Evolutionary conservation across 2,797 vertebrate genomes (phyloP), one percentile per base, ranked within the genome.

Genomic region (Pseudochaenichthys georgianus): DNA sequence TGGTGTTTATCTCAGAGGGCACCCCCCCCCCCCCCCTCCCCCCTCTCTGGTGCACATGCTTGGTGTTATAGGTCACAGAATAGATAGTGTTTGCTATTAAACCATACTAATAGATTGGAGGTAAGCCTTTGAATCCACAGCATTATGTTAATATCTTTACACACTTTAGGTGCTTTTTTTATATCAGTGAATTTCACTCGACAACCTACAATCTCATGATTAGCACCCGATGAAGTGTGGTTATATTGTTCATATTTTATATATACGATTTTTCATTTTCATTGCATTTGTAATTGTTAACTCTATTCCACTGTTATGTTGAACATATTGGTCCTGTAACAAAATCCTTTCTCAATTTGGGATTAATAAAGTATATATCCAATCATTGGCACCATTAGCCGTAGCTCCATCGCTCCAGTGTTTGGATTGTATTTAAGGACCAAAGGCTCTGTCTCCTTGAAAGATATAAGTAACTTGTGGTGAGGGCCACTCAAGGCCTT

Each of bases 1-100:
- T 89, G 77, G 75, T 81, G 78, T 87, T 87, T 91, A 90, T 92
- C 88, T 89, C 68, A 70, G 21, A 57, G 72, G 72, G 58, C 77
- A 34, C 64, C n/a, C 23, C 23, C 23, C 23, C 23, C 23, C 3
- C 64, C 65, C 53, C 2, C 21, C 21, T 21, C n/a, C n/a, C 71
- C 78, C 34, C 64, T 38, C 61, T 67, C 74, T 58, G 43, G 31
- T 67, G 28, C 62, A 50, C 47, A 50, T 51, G 21, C 23, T 75
- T 45, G 53, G 74, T 84, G 54, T 43, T 55, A 67, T 16, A 15
- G 76, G 75, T 81, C 78, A 84, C 47, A 67, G 19, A 71, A 50
- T 2, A 77, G 59, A 15, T 64, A 45, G 64, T 53, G 12, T 13
- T 15, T 65, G 46, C 47, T 31, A 54, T 54, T 9, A 79, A 79